Percentiles rank a stretch among this genome's conserved stretches.
These are phyloP conservation scores for Nephotettix cincticeps DNA, from an alignment of 1,140 invertebrate species.

Conservation along the genomic window DNA sequence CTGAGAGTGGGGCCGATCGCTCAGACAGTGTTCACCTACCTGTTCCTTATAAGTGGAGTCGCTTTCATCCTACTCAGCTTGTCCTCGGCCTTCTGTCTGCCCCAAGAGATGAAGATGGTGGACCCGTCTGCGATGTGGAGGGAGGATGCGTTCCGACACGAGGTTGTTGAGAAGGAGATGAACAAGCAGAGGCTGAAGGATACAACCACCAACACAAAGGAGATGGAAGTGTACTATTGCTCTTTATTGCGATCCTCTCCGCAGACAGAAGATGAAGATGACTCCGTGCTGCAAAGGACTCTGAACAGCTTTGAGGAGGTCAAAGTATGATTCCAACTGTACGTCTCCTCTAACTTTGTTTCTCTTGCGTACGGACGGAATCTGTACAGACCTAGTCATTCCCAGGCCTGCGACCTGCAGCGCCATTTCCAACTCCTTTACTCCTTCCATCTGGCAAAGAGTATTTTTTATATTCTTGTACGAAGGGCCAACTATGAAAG, in stretches of 20 bases:
- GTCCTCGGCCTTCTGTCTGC: slow-evolving; percentile 47
- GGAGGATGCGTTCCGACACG: slow-evolving; percentile 40
- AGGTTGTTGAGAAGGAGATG: slow-evolving; percentile 20
- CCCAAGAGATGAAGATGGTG: slow-evolving; percentile 38
- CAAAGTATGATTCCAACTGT: not conserved
- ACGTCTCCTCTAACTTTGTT: too few relatives aligned
- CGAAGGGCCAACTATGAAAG: too few relatives aligned
- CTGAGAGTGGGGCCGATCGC: slow-evolving; percentile 64
- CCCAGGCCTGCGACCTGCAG: too few relatives aligned
- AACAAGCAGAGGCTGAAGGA: slow-evolving; percentile 28
- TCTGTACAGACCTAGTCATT: too few relatives aligned
- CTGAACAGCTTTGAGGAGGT: slow-evolving; percentile 16
- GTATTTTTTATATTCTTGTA: too few relatives aligned
- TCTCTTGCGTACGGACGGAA: too few relatives aligned
- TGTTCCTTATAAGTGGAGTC: slow-evolving; percentile 55
- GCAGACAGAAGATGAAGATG: not conserved
- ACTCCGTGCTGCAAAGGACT: not conserved
- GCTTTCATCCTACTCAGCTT: slow-evolving; percentile 52
- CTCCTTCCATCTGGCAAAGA: too few relatives aligned
- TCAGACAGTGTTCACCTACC: slow-evolving; percentile 58
- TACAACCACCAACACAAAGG: slow-evolving; percentile 33
- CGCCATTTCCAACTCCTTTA: too few relatives aligned
- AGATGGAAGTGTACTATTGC: slow-evolving; percentile 50
- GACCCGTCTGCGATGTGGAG: slow-evolving; percentile 41
- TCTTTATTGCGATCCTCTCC: slow-evolving; percentile 45